Percentiles rank a stretch among this genome's conserved stretches.
These are phyloP conservation scores for Alces alces DNA, from an alignment of 2,113 vertebrate genomes.

Conservation along the genomic window DNA sequence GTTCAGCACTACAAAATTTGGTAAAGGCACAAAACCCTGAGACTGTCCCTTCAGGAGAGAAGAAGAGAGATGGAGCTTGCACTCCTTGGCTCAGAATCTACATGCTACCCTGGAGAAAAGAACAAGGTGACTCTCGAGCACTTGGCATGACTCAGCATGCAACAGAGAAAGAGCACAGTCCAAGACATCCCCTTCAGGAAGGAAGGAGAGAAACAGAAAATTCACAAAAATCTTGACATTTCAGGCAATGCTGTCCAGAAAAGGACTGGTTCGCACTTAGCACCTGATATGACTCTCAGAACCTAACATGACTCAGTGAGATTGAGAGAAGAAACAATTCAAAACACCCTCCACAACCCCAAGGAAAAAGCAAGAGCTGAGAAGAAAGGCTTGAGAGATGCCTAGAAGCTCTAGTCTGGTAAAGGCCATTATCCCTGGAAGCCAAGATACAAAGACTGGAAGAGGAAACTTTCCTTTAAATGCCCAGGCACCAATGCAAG, in stretches of 20 bases:
- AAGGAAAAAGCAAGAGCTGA: background rate
- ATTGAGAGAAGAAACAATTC: background rate
- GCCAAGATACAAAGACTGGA: background rate
- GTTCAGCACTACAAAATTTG: background rate
- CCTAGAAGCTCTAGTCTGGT: no score
- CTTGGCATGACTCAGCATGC: background rate
- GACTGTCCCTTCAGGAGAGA: background rate
- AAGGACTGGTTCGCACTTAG: background rate
- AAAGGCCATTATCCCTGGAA: background rate
- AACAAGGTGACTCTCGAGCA: background rate
- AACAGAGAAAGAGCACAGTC: background rate
- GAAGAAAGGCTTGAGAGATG: background rate
- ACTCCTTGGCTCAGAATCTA: background rate
- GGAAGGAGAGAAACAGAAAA: background rate
- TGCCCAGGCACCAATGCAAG: background rate
- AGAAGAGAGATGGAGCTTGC: background rate
- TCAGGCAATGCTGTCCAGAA: background rate
- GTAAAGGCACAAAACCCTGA: background rate
- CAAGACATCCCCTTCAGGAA: background rate
- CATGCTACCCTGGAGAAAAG: background rate
- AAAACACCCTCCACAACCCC: background rate
- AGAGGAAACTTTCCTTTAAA: background rate
- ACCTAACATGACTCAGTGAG: background rate
- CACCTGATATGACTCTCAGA: background rate
- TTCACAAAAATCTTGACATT: background rate